Evolutionary conservation across 2,113 vertebrate species (phyloP).

Genomic region (Lanius ludovicianus): DNA sequence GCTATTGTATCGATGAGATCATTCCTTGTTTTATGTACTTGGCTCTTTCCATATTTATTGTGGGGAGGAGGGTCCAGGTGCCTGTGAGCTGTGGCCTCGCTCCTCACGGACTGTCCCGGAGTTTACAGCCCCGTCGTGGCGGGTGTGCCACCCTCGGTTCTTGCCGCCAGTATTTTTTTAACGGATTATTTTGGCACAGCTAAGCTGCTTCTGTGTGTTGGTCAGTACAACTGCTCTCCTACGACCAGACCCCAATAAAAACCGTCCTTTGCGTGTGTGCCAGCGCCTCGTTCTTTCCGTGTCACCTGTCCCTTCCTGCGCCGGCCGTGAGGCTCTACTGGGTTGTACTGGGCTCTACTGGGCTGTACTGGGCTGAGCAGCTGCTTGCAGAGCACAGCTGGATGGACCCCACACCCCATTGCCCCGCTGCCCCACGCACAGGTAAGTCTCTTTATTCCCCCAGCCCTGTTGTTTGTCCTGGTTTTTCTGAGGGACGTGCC

Average conservation of each 20-base stretch:
- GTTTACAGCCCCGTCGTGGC: conserved; percentile 25
- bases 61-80: conserved; percentile 41
- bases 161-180: conserved; percentile 63
- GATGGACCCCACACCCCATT: fast-evolving
- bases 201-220: conserved; percentile 78
- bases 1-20: conserved; percentile 77
- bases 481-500: fast-evolving
- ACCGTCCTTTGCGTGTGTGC: conserved; percentile 75
- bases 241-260: conserved; percentile 84
- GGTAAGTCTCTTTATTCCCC: not conserved
- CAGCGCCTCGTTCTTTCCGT: not conserved
- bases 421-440: fast-evolving
- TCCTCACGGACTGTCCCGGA: not conserved
- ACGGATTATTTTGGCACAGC: conserved; percentile 69
- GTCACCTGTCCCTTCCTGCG: fast-evolving
- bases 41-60: conserved; percentile 81
- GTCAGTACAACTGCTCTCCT: conserved; percentile 79
- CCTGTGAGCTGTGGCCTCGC: not conserved
- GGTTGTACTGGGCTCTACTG: not conserved
- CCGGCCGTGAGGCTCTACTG: fast-evolving
- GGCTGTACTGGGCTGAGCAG: not conserved
- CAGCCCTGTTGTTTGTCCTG: not conserved
- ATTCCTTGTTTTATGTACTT: conserved; percentile 74
- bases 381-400: not conserved
- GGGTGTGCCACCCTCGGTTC: conserved; percentile 56